Conservation (phyloP, 2,113 vertebrate genomes). For the Taxidea taxus region DNA sequence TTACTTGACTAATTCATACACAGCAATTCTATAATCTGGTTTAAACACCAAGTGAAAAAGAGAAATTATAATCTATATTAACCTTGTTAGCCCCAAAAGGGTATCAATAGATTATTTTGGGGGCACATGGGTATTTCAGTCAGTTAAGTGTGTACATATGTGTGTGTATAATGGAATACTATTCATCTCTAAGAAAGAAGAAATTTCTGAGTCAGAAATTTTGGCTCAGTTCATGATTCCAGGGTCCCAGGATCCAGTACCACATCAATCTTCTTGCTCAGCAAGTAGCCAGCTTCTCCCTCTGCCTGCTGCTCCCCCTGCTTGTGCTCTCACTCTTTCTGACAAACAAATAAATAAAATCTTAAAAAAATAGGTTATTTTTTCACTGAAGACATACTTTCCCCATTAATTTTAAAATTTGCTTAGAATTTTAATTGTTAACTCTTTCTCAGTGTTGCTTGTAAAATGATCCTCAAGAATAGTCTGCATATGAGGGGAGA, state of each 20-base stretch:
- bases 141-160: too few species aligned
- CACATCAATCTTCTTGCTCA: too few species aligned
- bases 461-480: background rate
- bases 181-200: too few species aligned
- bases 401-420: background rate
- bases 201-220: too few species aligned
- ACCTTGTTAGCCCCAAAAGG: background rate
- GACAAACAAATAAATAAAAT: too few species aligned
- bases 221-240: too few species aligned
- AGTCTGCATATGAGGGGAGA: background rate
- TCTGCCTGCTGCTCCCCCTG: too few species aligned
- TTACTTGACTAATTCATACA: background rate
- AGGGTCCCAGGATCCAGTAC: too few species aligned
- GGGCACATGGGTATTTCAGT: too few species aligned
- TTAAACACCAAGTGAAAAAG: background rate
- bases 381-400: background rate
- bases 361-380: background rate
- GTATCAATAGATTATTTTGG: background rate
- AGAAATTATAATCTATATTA: constrained; percentile 30
- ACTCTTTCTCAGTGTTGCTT: background rate
- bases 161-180: too few species aligned
- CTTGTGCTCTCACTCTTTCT: too few species aligned
- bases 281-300: too few species aligned
- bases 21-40: background rate
- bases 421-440: background rate